phyloP scores from a whole-genome alignment of 2,888 invertebrate genomes.

The Papilio elwesi region DNA sequence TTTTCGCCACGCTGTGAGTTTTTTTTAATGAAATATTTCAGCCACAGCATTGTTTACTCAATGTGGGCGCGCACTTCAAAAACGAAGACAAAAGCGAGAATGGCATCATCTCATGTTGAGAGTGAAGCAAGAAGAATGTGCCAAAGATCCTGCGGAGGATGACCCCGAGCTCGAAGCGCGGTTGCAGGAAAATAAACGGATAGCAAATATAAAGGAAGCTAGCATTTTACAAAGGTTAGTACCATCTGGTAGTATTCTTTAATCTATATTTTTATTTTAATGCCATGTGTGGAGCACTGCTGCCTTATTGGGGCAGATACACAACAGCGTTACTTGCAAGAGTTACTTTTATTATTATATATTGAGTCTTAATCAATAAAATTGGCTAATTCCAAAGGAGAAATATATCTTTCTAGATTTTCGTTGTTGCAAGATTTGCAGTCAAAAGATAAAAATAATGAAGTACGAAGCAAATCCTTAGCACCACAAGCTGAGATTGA shows the following conservation, averaged over 20 bases:
- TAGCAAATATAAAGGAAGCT: slow-evolving; percentile 58
- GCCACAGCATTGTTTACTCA: slow-evolving; percentile 62
- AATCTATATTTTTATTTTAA: too few relatives aligned
- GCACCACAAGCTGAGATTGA: not conserved
- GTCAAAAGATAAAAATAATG: slow-evolving; percentile 13
- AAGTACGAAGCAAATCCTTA: not conserved
- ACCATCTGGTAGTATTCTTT: not conserved
- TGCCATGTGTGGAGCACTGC: too few relatives aligned
- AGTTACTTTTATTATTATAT: too few relatives aligned
- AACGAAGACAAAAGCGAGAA: slow-evolving; percentile 64
- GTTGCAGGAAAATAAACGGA: slow-evolving; percentile 75
- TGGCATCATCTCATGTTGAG: slow-evolving; percentile 68
- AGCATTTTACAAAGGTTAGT: slow-evolving; percentile 57
- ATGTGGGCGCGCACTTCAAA: slow-evolving; percentile 66
- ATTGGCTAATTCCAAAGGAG: too few relatives aligned
- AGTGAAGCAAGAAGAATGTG: slow-evolving; percentile 51
- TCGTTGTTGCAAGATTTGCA: slow-evolving; percentile 43
- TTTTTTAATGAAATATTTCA: slow-evolving; percentile 44
- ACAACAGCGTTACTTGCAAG: too few relatives aligned
- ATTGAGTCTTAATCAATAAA: too few relatives aligned
- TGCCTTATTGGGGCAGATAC: too few relatives aligned
- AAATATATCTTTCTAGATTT: slow-evolving; percentile 44
- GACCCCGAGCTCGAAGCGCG: slow-evolving; percentile 80
- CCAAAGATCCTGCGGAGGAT: slow-evolving; percentile 83
- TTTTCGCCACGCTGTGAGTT: not conserved